phyloP scores from a whole-genome alignment of 2,113 vertebrate genomes.

The Mystacornis crossleyi region DNA sequence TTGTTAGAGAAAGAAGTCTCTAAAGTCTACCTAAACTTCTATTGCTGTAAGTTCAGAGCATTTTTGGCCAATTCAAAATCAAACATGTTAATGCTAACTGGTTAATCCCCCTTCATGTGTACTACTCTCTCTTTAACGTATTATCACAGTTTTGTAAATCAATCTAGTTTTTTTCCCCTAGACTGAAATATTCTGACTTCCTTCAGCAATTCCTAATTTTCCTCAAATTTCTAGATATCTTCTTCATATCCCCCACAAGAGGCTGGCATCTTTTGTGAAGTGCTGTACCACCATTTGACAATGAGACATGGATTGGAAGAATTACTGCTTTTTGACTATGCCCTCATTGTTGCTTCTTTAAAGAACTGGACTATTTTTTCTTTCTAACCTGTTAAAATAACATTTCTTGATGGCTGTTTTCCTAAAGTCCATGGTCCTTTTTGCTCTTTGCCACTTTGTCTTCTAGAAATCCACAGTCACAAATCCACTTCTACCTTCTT shows the following conservation, averaged over 20 bases:
- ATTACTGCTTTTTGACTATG: background rate
- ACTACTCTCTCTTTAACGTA: background rate
- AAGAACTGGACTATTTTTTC: background rate
- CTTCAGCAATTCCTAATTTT: background rate
- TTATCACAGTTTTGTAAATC: background rate
- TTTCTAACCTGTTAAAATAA: background rate
- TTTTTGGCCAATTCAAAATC: background rate
- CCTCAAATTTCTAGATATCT: background rate
- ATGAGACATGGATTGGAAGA: background rate
- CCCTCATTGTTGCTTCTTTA: background rate
- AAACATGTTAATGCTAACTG: background rate
- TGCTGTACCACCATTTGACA: background rate
- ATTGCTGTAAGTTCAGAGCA: background rate
- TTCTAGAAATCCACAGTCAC: background rate
- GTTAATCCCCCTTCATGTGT: background rate
- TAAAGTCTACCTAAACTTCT: background rate
- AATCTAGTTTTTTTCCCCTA: background rate
- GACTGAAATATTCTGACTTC: background rate
- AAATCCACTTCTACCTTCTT: background rate
- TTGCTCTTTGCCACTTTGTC: background rate
- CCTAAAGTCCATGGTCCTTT: rapidly evolving
- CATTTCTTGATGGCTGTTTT: background rate
- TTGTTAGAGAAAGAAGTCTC: background rate
- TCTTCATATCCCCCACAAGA: background rate
- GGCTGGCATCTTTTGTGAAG: background rate